A percentile compares a stretch with the other conserved stretches of the same genome.
These are phyloP conservation scores for Zaprionus bogoriensis DNA, from an alignment of 2,888 invertebrate genomes.

Conservation along the genomic window DNA sequence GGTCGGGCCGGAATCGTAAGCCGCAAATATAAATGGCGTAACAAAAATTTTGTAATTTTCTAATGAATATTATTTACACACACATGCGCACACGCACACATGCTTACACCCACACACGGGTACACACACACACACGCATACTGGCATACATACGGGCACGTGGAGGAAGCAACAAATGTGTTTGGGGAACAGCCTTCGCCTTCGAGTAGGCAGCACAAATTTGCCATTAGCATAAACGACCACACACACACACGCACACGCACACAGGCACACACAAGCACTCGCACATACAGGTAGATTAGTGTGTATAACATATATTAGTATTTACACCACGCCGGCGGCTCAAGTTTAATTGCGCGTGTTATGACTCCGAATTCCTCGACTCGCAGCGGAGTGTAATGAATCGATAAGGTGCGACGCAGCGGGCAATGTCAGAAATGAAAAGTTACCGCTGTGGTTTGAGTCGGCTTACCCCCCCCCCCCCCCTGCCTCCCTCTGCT, in stretches of 20 bases:
- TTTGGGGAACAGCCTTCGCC: conserved; percentile 24
- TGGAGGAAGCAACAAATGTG: conserved; percentile 19
- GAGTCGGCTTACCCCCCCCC: no score
- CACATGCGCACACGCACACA: conserved; percentile 1
- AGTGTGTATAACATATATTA: conserved; percentile 53
- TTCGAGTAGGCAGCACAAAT: conserved; percentile 48
- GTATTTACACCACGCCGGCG: conserved; percentile 46
- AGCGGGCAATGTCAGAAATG: conserved; percentile 21
- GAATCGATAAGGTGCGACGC: conserved; percentile 42
- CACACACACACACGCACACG: conserved; percentile 4
- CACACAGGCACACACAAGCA: conserved; percentile 11
- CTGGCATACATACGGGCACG: no score
- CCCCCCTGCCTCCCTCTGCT: no score
- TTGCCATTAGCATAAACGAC: conserved; percentile 48
- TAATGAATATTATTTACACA: conserved; percentile 59
- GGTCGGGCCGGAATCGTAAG: conserved; percentile 28
- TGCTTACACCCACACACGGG: conserved; percentile 3
- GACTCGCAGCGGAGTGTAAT: conserved; percentile 27
- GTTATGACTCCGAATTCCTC: conserved; percentile 44
- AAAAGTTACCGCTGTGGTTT: conserved; percentile 16
- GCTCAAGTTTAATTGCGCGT: conserved; percentile 64
- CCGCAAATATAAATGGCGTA: conserved; percentile 42
- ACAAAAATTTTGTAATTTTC: conserved; percentile 48
- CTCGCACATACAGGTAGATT: conserved; percentile 29
- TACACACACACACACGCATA: conserved; percentile 3